These are phyloP conservation scores for Nanorana parkeri DNA, from an alignment of 2,113 vertebrate species.

Conservation along the genomic window DNA sequence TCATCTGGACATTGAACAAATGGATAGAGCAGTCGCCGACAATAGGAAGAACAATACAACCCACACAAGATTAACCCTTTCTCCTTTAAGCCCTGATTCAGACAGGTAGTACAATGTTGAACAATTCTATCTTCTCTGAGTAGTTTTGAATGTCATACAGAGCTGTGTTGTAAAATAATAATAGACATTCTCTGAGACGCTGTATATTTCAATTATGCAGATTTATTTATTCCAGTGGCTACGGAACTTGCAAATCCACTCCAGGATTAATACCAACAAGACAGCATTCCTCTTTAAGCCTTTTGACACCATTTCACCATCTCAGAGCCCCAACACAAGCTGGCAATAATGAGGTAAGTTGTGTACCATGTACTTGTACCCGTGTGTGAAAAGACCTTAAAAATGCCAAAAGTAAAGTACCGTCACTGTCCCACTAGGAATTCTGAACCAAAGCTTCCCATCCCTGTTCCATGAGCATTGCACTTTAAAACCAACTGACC, in stretches of 20 bases:
- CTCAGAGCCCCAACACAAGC: conserved; percentile 52
- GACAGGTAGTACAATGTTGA: conserved; percentile 62
- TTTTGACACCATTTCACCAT: neutral
- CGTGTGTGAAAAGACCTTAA: no score
- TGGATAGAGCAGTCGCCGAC: conserved; percentile 45
- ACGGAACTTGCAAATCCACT: conserved; percentile 58
- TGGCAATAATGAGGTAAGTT: conserved; percentile 55
- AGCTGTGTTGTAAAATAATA: no score
- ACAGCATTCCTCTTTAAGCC: conserved; percentile 51
- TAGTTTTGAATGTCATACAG: no score
- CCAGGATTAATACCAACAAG: conserved; percentile 31
- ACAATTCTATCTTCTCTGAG: no score
- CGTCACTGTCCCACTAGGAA: no score
- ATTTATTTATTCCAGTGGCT: conserved; percentile 59
- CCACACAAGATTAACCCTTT: conserved; percentile 59
- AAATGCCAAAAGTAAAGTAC: no score
- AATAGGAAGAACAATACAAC: conserved; percentile 52
- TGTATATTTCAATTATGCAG: neutral
- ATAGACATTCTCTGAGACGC: no score
- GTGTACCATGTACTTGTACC: neutral
- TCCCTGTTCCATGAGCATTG: no score
- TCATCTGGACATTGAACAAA: conserved; percentile 60
- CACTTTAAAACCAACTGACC: no score
- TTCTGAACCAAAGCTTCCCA: no score
- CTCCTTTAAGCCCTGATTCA: conserved; percentile 55